A percentile compares a stretch with the other conserved stretches of the same genome.
Conservation (phyloP, 2,113 vertebrate genomes). For the Scatophagus argus region DNA sequence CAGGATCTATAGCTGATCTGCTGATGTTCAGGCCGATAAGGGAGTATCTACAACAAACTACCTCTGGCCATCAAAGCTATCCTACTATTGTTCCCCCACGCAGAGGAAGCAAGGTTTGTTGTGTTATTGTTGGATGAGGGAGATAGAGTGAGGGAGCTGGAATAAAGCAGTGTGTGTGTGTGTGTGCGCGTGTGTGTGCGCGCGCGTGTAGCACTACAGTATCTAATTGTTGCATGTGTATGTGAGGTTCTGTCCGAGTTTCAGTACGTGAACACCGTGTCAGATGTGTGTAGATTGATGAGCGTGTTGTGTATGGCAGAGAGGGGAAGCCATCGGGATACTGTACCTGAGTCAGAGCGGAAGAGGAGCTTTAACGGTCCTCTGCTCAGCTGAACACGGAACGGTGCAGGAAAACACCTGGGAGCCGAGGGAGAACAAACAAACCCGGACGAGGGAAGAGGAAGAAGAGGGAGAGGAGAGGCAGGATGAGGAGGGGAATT, state of each 20-base stretch:
- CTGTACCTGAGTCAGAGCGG: constrained; percentile 80
- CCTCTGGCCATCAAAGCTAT: constrained; percentile 84
- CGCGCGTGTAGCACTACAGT: neutral
- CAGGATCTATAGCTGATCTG: constrained; percentile 68
- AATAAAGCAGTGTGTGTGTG: constrained; percentile 31
- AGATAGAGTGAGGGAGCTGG: constrained; percentile 52
- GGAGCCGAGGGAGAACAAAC: constrained; percentile 79
- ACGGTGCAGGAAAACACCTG: constrained; percentile 82
- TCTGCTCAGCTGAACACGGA: constrained; percentile 58
- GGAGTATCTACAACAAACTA: constrained; percentile 69
- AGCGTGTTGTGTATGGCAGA: neutral
- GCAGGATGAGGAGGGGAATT: constrained; percentile 71
- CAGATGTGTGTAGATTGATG: constrained; percentile 2
- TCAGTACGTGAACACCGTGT: neutral
- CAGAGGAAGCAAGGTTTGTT: constrained; percentile 82
- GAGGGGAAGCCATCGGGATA: constrained; percentile 34
- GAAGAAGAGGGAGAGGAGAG: constrained; percentile 68
- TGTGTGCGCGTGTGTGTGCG: constrained; percentile 23
- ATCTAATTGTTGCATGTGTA: neutral
- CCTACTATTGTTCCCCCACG: constrained; percentile 83
- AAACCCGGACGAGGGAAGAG: constrained; percentile 75
- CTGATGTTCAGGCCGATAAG: constrained; percentile 63
- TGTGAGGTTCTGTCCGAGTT: neutral
- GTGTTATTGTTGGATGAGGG: constrained; percentile 85
- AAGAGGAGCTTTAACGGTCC: constrained; percentile 61